Conservation (phyloP, 2,113 vertebrate genomes). For the Alces alces region DNA sequence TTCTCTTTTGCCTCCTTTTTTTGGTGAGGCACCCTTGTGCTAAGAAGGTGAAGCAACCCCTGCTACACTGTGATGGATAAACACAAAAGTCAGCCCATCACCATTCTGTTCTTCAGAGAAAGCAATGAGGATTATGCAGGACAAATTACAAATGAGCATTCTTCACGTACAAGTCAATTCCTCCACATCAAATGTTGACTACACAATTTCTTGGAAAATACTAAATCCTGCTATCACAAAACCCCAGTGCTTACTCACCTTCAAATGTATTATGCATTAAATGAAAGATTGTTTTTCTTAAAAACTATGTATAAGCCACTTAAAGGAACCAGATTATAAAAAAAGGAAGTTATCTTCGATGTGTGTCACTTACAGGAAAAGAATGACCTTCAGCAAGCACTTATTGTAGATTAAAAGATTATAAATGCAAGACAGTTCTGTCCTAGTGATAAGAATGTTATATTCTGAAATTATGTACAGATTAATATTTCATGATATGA, state of each 20-base stretch:
- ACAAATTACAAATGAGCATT: neutral
- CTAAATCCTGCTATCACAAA: neutral
- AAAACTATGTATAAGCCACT: neutral
- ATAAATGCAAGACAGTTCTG: neutral
- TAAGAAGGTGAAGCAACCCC: neutral
- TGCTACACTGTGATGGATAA: neutral
- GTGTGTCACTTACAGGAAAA: neutral
- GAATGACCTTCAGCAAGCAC: neutral
- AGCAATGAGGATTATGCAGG: neutral
- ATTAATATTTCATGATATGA: neutral
- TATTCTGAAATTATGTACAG: neutral
- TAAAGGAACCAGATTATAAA: conserved; percentile 25
- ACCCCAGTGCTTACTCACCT: neutral
- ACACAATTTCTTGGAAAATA: neutral
- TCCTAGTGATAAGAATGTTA: neutral
- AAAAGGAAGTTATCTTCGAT: neutral
- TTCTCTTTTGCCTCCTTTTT: neutral
- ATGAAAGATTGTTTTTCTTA: neutral
- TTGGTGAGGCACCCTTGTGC: neutral
- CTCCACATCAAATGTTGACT: neutral
- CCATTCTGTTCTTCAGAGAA: neutral
- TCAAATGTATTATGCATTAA: neutral
- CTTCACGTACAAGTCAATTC: neutral
- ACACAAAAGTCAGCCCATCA: neutral
- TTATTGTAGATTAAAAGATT: neutral